These are phyloP conservation scores for Ophraella communa DNA, from an alignment of 2,888 invertebrate genomes.

Conservation along the genomic window DNA sequence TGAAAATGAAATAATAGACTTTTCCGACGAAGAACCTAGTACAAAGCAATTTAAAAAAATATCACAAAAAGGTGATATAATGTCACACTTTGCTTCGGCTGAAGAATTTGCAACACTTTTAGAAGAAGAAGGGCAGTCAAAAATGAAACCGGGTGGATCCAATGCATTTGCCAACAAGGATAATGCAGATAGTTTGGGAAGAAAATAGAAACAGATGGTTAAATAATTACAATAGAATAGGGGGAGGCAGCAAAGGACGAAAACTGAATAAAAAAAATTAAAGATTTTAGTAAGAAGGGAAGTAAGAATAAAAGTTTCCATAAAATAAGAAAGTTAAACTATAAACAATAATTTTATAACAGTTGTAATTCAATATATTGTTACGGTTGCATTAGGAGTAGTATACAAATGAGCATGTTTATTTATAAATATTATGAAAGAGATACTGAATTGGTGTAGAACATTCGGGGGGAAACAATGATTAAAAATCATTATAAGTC, in stretches of 20 bases:
- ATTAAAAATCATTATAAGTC: too few species aligned
- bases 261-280: slow-evolving; percentile 9
- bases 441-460: too few species aligned
- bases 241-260: slow-evolving; percentile 36
- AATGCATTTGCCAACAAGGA: slow-evolving; percentile 76
- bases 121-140: slow-evolving; percentile 78
- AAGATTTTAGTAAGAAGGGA: slow-evolving; percentile 23
- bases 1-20: slow-evolving; percentile 58
- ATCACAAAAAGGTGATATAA: slow-evolving; percentile 59
- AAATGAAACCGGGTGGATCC: slow-evolving; percentile 67
- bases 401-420: too few species aligned
- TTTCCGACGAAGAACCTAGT: slow-evolving; percentile 50
- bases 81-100: slow-evolving; percentile 79
- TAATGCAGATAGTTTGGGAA: slow-evolving; percentile 86
- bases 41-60: slow-evolving; percentile 34
- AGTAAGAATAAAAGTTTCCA: slow-evolving; percentile 32
- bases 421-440: too few species aligned
- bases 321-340: slow-evolving; percentile 40
- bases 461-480: too few species aligned
- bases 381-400: too few species aligned
- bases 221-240: slow-evolving; percentile 63
- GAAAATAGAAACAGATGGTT: slow-evolving; percentile 71
- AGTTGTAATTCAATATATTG: too few species aligned
- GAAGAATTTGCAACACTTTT: slow-evolving; percentile 89
- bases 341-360: too few species aligned